These are phyloP conservation scores for Diachrysia chrysitis DNA, from an alignment of 2,888 invertebrate genomes.

Conservation along the genomic window DNA sequence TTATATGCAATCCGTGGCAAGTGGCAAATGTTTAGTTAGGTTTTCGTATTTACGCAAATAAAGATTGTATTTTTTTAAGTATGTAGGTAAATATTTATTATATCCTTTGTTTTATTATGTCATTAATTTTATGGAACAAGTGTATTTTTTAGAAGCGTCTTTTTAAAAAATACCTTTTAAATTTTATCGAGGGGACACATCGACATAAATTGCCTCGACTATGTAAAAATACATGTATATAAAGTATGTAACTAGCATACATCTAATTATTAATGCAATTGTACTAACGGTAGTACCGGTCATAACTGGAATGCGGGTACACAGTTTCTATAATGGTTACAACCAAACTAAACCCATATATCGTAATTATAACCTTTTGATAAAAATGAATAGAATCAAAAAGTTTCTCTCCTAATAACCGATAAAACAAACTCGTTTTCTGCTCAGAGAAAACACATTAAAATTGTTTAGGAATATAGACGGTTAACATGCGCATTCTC, in stretches of 20 bases:
- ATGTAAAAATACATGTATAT: background rate
- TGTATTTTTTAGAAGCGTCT: too few relatives aligned
- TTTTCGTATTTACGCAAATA: too few relatives aligned
- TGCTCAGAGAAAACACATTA: background rate
- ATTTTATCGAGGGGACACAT: too few relatives aligned
- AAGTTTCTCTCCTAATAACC: constrained; percentile 36
- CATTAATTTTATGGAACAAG: too few relatives aligned
- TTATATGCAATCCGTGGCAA: too few relatives aligned
- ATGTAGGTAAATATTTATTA: too few relatives aligned
- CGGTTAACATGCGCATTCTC: too few relatives aligned
- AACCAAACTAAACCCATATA: constrained; percentile 35
- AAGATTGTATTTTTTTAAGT: too few relatives aligned
- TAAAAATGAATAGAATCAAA: constrained; percentile 26
- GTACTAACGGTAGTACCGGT: constrained; percentile 54
- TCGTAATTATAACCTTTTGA: constrained; percentile 46
- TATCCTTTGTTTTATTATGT: too few relatives aligned
- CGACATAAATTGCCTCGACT: background rate
- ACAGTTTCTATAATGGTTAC: constrained; percentile 49
- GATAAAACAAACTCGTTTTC: constrained; percentile 1
- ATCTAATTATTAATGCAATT: constrained; percentile 56
- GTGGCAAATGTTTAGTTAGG: too few relatives aligned
- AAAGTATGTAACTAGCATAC: constrained; percentile 28
- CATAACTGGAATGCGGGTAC: constrained; percentile 47
- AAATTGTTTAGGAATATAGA: too few relatives aligned
- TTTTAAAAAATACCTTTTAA: too few relatives aligned